Percentiles rank a stretch among this genome's conserved stretches.
Conservation (phyloP, 2,888 invertebrate species). For the Blera fallax region DNA sequence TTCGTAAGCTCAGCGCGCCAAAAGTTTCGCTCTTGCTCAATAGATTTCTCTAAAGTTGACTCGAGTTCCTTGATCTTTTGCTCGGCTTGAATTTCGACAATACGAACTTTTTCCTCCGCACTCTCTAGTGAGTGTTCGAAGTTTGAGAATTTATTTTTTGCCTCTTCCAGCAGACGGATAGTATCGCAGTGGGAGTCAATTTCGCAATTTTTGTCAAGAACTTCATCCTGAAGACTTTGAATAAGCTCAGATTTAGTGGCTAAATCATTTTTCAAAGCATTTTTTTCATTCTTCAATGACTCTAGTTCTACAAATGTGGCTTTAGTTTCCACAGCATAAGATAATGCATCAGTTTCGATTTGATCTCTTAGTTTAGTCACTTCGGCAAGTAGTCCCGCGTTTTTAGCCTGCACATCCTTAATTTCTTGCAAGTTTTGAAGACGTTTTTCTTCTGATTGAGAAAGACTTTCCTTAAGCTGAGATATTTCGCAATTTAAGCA, state of each 20-base stretch:
- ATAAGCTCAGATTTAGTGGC: slow-evolving; percentile 80
- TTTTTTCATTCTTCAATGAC: slow-evolving; percentile 78
- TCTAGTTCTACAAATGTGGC: slow-evolving; percentile 78
- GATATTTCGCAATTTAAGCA: slow-evolving; percentile 75
- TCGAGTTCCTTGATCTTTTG: slow-evolving; percentile 82
- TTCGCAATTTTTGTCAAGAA: slow-evolving; percentile 79
- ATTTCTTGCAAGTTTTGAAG: slow-evolving; percentile 75
- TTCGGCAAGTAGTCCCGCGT: slow-evolving; percentile 76
- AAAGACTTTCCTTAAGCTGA: slow-evolving; percentile 75
- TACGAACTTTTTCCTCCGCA: slow-evolving; percentile 79
- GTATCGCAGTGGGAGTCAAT: slow-evolving; percentile 80
- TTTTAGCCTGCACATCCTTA: slow-evolving; percentile 77
- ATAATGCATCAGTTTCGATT: slow-evolving; percentile 79
- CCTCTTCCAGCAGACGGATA: slow-evolving; percentile 78
- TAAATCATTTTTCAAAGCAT: slow-evolving; percentile 79
- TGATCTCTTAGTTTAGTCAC: slow-evolving; percentile 77
- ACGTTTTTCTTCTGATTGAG: slow-evolving; percentile 74
- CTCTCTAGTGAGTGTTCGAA: slow-evolving; percentile 80
- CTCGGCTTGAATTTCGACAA: slow-evolving; percentile 80
- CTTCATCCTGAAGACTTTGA: slow-evolving; percentile 79
- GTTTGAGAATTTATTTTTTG: slow-evolving; percentile 78
- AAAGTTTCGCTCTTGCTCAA: slow-evolving; percentile 82
- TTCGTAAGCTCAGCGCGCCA: slow-evolving; percentile 83
- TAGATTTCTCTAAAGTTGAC: slow-evolving; percentile 80
- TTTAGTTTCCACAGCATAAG: slow-evolving; percentile 79